These are phyloP conservation scores for Illadopsis cleaveri DNA, from an alignment of 2,113 vertebrate species.

Conservation along the genomic window DNA sequence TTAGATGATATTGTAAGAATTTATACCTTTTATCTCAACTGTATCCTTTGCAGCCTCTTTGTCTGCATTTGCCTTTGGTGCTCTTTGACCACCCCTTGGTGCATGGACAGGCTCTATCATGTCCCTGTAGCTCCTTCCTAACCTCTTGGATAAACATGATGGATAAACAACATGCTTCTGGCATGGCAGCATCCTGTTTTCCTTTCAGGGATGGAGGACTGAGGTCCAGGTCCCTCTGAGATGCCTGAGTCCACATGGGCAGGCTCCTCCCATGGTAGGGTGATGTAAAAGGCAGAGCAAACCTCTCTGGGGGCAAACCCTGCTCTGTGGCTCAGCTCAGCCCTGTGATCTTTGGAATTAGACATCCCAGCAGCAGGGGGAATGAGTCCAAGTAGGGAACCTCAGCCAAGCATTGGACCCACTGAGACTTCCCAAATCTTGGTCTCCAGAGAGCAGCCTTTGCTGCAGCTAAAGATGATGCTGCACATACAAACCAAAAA, in stretches of 20 bases:
- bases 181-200: neutral
- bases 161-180: neutral
- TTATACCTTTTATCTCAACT: neutral
- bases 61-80: neutral
- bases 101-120: neutral
- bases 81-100: neutral
- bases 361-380: neutral
- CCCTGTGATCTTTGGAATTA: neutral
- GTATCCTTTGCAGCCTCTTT: neutral
- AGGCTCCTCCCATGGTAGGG: neutral
- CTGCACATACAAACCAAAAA: neutral
- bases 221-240: neutral
- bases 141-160: neutral
- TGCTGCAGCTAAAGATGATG: neutral
- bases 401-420: neutral
- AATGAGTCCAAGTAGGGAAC: neutral
- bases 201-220: neutral
- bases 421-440: neutral
- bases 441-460: neutral
- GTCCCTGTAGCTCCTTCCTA: neutral
- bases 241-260: neutral
- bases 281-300: neutral
- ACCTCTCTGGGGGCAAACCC: neutral
- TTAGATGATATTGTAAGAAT: neutral
- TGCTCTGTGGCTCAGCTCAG: neutral